Evolutionary conservation across 2,888 invertebrate species (phyloP).

Genomic region (Orgyia antiqua): DNA sequence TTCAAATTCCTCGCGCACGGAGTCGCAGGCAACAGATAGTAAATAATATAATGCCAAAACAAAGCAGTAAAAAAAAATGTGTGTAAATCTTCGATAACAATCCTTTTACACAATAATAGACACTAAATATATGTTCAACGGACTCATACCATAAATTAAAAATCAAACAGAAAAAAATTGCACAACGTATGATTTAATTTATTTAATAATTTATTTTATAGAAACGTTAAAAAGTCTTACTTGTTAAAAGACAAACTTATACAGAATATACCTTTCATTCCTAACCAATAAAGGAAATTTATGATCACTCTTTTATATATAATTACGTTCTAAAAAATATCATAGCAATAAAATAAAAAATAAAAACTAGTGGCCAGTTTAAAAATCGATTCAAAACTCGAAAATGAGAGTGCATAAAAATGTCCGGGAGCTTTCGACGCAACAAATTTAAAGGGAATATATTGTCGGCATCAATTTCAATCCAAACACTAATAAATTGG

Average conservation of each 20-base stretch:
- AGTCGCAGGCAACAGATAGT: too few relatives aligned
- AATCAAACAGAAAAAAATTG: constrained; percentile 13
- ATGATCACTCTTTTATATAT: constrained; percentile 12
- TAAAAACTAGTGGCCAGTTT: constrained; percentile 30
- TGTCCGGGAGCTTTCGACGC: constrained; percentile 62
- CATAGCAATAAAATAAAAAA: constrained; percentile 14
- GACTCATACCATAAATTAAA: constrained; percentile 5
- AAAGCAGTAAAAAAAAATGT: too few relatives aligned
- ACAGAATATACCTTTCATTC: constrained; percentile 18
- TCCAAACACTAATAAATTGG: constrained; percentile 77
- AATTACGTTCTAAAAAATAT: constrained; percentile 19
- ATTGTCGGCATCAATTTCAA: constrained; percentile 74
- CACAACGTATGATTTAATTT: too few relatives aligned
- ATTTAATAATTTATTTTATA: too few relatives aligned
- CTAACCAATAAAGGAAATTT: constrained; percentile 16
- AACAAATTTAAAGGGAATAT: constrained; percentile 71
- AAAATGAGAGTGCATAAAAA: constrained; percentile 60
- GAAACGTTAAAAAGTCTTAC: constrained; percentile 11
- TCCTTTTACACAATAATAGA: constrained; percentile 1
- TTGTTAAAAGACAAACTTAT: constrained; percentile 13
- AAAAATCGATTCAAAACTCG: constrained; percentile 58
- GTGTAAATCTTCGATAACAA: constrained; percentile 2
- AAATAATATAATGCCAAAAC: too few relatives aligned
- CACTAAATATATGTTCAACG: constrained; percentile 6
- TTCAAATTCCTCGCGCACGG: too few relatives aligned